Base-by-base conservation (phyloP, 2,888 invertebrate species). In the Neoitamus cyanurus region DNA sequence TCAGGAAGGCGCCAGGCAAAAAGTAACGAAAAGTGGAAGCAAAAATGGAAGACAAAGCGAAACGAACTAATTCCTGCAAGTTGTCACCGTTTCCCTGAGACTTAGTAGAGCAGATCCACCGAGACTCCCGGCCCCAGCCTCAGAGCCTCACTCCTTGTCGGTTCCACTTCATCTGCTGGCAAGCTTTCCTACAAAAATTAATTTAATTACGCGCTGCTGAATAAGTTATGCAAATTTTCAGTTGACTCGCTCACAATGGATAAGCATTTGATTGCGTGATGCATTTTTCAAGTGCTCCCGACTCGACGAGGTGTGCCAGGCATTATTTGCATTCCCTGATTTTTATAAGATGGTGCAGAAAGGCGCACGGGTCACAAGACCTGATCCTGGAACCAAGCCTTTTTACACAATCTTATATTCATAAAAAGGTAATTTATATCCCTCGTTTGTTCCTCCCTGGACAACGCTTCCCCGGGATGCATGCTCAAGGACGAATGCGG, bases 191-290 rank as follows among this genome's bases (percentile, higher is more conserved):
- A 70, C 70, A 31, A 36, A 73, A 73, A 20, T 73, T 73, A 73
- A 73, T 73, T 73, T 73, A 73, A 73, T 73, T 36, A 73, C 34
- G 15, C 36, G 73, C 15, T 36, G n/a, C 36, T 73, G 73, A 73
- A 73, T 73, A 73, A 73, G 73, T 73, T 73, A 73, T 73, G 73
- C 73, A 73, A 73, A 73, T 73, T 34, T 73, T 15, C 58, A 58
- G 25, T 58, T 73, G 36, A 36, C 73, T 73, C 20, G 7, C 13
- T 73, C 15, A 15, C 15, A 72, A 72, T 72, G 72, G 72, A 72
- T 72, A 72, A 72, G 72, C 72, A 72, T 73, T 73, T 73, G 73
- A 73, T 36, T 73, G 34, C 73, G 73, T 73, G 73, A 36, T 73
- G 73, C 73, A 73, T 73, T 73, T 73, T 73, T 73, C 31, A 73